Evolutionary conservation across 2,113 vertebrate species (phyloP).

Genomic region (Puma concolor): DNA sequence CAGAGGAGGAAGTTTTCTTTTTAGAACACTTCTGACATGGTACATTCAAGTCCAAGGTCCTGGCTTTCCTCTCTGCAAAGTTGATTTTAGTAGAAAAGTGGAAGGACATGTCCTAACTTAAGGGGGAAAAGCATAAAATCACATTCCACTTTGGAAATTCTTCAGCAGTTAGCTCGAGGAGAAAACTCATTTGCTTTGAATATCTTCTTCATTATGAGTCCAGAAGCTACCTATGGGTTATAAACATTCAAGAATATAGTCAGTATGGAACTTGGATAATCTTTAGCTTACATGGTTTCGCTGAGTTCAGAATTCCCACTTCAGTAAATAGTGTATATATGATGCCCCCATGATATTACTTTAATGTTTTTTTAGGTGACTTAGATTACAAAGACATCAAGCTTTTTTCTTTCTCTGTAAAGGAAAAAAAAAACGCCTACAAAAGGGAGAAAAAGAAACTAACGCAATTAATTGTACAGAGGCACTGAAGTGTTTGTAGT

Average conservation of each 20-base stretch:
- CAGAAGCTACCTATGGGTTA: neutral
- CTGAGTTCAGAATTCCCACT: neutral
- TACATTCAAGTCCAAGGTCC: conserved; percentile 33
- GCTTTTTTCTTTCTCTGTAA: neutral
- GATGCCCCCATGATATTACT: neutral
- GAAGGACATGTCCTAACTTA: neutral
- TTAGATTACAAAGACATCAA: conserved; percentile 2
- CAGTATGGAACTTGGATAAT: neutral
- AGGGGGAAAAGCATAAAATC: neutral
- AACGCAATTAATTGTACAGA: neutral
- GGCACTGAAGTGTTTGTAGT: neutral
- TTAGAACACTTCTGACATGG: conserved; percentile 58
- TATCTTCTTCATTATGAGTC: neutral
- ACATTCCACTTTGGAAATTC: neutral
- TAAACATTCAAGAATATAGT: conserved; percentile 1
- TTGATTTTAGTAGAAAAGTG: conserved; percentile 29
- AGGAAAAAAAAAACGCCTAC: neutral
- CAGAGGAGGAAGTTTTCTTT: conserved; percentile 68
- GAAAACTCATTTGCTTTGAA: neutral
- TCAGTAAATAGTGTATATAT: neutral
- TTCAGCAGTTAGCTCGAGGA: neutral
- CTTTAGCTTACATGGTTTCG: neutral
- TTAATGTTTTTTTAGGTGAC: neutral
- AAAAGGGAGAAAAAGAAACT: neutral
- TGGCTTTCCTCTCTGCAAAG: neutral